These are phyloP conservation scores for Hippocampus abdominalis DNA, from an alignment of 2,113 vertebrate species.

Conservation along the genomic window DNA sequence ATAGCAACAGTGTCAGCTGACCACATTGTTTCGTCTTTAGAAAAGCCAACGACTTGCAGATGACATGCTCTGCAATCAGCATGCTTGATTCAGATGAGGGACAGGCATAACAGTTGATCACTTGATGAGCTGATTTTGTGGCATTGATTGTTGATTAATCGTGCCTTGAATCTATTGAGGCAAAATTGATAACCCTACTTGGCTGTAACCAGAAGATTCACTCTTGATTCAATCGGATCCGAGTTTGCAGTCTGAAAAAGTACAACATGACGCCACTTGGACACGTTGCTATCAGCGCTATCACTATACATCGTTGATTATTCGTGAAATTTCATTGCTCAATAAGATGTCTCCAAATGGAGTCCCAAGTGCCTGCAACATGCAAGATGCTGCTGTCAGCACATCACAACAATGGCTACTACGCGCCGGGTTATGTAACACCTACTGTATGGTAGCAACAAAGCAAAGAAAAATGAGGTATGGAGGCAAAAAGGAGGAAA, in stretches of 20 bases:
- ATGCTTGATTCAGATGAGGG: neutral
- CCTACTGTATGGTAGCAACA: slow-evolving; percentile 48
- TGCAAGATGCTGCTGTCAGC: slow-evolving; percentile 54
- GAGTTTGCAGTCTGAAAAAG: neutral
- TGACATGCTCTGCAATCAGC: slow-evolving; percentile 34
- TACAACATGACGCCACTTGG: neutral
- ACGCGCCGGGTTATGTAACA: slow-evolving; percentile 50
- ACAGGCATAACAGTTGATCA: neutral
- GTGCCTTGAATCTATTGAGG: neutral
- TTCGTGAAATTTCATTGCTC: slow-evolving; percentile 9
- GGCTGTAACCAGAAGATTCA: neutral
- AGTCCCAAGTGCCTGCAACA: slow-evolving; percentile 52
- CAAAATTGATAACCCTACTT: neutral
- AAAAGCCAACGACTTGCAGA: slow-evolving; percentile 47
- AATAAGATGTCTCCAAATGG: slow-evolving; percentile 39
- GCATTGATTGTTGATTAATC: slow-evolving; percentile 1
- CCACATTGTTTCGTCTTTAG: slow-evolving; percentile 61
- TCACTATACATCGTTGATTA: neutral
- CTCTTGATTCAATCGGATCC: neutral
- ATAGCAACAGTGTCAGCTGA: slow-evolving; percentile 76
- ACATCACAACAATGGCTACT: slow-evolving; percentile 45
- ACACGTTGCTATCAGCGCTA: neutral
- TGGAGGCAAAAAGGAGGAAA: slow-evolving; percentile 61
- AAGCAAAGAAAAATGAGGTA: slow-evolving; percentile 62
- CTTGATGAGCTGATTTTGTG: neutral